phyloP scores from a whole-genome alignment of 1,140 invertebrate species.

The Listronotus bonariensis region DNA sequence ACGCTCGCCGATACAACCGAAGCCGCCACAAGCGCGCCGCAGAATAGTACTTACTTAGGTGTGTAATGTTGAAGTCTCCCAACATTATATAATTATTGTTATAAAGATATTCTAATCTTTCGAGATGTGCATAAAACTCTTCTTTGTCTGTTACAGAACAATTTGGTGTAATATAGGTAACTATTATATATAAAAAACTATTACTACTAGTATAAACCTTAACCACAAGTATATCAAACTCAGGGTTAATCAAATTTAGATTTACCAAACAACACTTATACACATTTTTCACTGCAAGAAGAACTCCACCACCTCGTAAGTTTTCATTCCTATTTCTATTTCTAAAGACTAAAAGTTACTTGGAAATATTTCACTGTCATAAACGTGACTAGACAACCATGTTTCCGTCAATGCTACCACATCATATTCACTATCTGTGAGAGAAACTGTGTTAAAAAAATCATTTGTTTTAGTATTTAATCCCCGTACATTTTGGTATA shows the following conservation, averaged over 20 bases:
- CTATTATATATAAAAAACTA: neutral
- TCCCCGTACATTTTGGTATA: conserved; percentile 3
- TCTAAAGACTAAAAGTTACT: neutral
- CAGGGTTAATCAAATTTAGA: neutral
- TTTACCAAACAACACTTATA: neutral
- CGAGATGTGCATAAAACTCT: neutral
- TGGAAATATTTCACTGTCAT: conserved; percentile 2
- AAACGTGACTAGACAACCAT: neutral
- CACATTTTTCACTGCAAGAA: neutral
- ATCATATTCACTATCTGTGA: neutral
- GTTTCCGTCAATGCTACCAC: conserved; percentile 1
- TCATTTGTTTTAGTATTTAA: neutral
- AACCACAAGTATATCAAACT: conserved; percentile 1
- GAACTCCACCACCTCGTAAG: neutral
- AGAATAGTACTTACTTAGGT: neutral
- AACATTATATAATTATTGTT: neutral
- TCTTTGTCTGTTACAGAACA: neutral
- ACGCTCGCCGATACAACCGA: too few species aligned
- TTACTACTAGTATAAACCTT: neutral
- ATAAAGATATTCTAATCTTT: conserved; percentile 1
- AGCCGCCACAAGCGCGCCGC: too few species aligned
- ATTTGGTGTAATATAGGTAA: neutral
- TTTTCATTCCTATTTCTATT: conserved; percentile 1
- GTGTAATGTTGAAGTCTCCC: conserved; percentile 4
- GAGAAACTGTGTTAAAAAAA: neutral